Percentiles rank a stretch among this genome's conserved stretches.
These are phyloP conservation scores for Cataglyphis altisquamis DNA, from an alignment of 2,888 invertebrate genomes.

Conservation along the genomic window DNA sequence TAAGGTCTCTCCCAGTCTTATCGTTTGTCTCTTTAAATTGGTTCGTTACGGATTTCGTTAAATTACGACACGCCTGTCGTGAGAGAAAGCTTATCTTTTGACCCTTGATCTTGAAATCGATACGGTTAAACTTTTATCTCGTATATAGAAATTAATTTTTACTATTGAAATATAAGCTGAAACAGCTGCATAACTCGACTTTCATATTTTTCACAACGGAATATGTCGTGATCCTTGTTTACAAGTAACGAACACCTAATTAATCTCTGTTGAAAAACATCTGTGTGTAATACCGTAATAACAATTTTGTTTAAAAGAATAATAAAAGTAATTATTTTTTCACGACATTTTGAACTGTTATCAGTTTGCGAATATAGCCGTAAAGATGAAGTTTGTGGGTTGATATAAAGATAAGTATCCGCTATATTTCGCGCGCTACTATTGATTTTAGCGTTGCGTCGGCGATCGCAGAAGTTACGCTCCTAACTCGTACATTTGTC, in stretches of 20 bases:
- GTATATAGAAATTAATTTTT: slow-evolving; percentile 1
- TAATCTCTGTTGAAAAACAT: background rate
- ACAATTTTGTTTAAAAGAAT: background rate
- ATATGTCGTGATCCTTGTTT: background rate
- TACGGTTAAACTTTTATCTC: background rate
- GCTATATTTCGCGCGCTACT: slow-evolving; percentile 4
- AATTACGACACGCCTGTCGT: slow-evolving; percentile 17
- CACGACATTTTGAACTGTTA: background rate
- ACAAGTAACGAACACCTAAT: background rate
- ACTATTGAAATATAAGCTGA: background rate
- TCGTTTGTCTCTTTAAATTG: slow-evolving; percentile 43
- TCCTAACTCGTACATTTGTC: slow-evolving; percentile 33
- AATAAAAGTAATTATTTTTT: background rate
- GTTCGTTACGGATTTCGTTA: slow-evolving; percentile 41
- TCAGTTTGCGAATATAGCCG: background rate
- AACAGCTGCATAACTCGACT: background rate
- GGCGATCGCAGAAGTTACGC: slow-evolving; percentile 14
- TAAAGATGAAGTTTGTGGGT: background rate
- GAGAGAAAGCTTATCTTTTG: slow-evolving; percentile 44
- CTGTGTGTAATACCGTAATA: background rate
- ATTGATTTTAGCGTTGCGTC: slow-evolving; percentile 5
- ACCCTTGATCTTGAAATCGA: slow-evolving; percentile 17
- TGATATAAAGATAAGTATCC: slow-evolving; percentile 4
- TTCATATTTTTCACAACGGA: background rate
- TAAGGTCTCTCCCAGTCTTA: slow-evolving; percentile 4